Conservation (phyloP, 2,797 vertebrate species). For the Myotis planiceps region DNA sequence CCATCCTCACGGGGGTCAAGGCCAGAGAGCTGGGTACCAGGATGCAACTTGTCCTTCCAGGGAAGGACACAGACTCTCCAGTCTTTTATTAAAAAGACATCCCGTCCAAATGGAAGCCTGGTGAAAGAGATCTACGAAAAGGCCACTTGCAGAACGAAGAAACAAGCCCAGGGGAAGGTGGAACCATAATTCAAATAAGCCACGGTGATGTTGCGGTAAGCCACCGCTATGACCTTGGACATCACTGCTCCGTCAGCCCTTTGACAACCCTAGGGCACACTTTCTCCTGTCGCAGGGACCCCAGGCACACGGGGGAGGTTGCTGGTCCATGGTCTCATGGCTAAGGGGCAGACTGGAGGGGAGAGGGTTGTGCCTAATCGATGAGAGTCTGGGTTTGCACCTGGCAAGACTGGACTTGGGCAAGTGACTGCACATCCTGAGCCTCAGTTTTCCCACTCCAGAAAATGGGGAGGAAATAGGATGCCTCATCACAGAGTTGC, state of each 20-base stretch:
- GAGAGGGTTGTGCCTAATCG: fast-evolving
- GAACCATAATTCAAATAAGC: neutral
- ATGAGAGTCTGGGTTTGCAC: neutral
- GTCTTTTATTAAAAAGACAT: neutral
- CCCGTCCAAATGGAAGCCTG: neutral
- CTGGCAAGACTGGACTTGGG: neutral
- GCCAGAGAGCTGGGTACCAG: neutral
- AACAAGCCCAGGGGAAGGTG: neutral
- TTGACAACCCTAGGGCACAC: neutral
- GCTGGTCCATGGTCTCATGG: too few relatives aligned
- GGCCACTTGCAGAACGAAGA: neutral
- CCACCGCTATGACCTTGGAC: neutral
- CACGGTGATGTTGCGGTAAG: fast-evolving
- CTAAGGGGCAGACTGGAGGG: neutral
- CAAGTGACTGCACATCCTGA: neutral
- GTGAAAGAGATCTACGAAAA: neutral
- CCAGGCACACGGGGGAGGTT: neutral
- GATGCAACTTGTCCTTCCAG: neutral
- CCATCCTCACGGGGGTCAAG: neutral
- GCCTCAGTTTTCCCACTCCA: neutral
- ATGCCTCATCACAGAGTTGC: neutral
- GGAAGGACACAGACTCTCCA: neutral
- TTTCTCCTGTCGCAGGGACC: neutral
- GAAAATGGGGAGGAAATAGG: neutral
- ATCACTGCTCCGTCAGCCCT: neutral